phyloP scores from a whole-genome alignment of 2,888 invertebrate species.

The Cryptocephalus moraei region DNA sequence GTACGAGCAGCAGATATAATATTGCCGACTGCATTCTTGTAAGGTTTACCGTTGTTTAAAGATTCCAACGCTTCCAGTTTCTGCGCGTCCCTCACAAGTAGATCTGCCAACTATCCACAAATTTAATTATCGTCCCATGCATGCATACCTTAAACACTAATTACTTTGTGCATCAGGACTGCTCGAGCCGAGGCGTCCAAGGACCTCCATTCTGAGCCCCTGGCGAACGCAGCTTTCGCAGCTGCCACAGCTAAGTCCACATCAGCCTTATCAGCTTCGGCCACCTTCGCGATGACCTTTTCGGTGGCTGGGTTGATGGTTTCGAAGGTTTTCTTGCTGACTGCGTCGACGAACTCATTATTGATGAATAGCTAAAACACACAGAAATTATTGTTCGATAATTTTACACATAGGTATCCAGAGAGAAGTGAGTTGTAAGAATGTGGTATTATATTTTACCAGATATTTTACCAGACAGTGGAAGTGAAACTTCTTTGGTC shows the following conservation, averaged over 20 bases:
- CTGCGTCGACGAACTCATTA: slow-evolving; percentile 72
- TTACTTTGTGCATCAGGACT: slow-evolving; percentile 52
- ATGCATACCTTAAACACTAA: too few species aligned
- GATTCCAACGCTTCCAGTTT: slow-evolving; percentile 68
- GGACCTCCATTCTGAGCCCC: slow-evolving; percentile 64
- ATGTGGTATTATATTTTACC: too few species aligned
- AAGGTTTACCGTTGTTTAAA: slow-evolving; percentile 73
- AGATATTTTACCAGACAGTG: too few species aligned
- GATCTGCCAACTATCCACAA: slow-evolving; percentile 55
- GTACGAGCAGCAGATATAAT: slow-evolving; percentile 40
- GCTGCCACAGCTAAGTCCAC: slow-evolving; percentile 72
- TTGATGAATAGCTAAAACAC: slow-evolving; percentile 62
- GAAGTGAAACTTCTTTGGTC: too few species aligned
- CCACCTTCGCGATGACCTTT: slow-evolving; percentile 61
- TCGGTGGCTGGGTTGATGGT: slow-evolving; percentile 78
- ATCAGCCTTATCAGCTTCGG: slow-evolving; percentile 81
- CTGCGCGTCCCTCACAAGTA: slow-evolving; percentile 63
- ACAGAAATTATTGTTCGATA: too few species aligned
- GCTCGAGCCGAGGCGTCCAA: slow-evolving; percentile 77
- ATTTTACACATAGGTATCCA: too few species aligned
- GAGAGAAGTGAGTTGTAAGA: too few species aligned
- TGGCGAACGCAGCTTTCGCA: slow-evolving; percentile 65
- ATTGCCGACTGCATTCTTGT: slow-evolving; percentile 44
- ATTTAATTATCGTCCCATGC: neutral
- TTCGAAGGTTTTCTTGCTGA: slow-evolving; percentile 75